These are phyloP conservation scores for Philopotamus ludificatus DNA, from an alignment of 1,140 invertebrate genomes.

Conservation along the genomic window DNA sequence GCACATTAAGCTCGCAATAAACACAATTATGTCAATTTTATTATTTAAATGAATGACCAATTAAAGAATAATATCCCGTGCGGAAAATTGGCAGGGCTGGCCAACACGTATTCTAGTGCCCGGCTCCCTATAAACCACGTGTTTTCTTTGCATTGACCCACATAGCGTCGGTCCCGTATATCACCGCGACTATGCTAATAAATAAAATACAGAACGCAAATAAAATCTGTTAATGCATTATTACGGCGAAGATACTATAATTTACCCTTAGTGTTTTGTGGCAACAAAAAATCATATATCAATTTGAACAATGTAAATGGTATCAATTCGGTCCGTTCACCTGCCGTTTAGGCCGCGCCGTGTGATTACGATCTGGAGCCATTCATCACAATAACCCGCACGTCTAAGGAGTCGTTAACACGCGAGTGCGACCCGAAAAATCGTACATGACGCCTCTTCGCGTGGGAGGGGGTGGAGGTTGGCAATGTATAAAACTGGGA, in stretches of 20 bases:
- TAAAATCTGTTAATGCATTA: background rate
- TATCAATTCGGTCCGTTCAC: slow-evolving; percentile 27
- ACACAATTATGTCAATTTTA: no score
- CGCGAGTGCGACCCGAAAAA: slow-evolving; percentile 22
- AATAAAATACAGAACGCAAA: background rate
- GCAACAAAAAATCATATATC: slow-evolving; percentile 19
- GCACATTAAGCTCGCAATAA: no score
- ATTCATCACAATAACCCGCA: slow-evolving; percentile 31
- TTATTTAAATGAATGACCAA: no score
- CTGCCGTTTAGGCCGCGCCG: slow-evolving; percentile 27
- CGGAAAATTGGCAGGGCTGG: no score
- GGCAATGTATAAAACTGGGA: background rate
- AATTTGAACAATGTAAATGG: slow-evolving; percentile 26
- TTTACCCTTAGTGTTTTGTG: background rate
- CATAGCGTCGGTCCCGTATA: background rate
- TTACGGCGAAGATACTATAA: background rate
- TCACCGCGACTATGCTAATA: background rate
- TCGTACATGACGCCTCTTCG: slow-evolving; percentile 7
- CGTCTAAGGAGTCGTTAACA: slow-evolving; percentile 27
- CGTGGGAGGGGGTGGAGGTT: background rate
- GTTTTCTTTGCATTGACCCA: background rate
- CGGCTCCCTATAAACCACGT: background rate
- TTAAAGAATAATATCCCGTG: no score
- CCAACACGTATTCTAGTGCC: no score
- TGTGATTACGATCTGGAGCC: slow-evolving; percentile 20